Evolutionary conservation across 2,888 invertebrate genomes (phyloP).

Genomic region (Entomobrya multifasciata): DNA sequence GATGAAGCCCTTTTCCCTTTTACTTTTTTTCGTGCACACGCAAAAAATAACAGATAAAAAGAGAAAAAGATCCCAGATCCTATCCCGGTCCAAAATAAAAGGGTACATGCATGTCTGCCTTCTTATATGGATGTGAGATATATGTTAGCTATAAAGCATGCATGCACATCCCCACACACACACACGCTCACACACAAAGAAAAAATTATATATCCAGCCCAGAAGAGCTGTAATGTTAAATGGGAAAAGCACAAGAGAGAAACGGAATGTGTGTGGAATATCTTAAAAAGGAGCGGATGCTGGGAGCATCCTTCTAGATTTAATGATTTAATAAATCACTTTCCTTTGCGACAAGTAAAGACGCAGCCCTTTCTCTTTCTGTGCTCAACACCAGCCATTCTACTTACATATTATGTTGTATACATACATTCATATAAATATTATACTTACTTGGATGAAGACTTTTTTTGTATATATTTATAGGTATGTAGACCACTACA

Average conservation of each 20-base stretch:
- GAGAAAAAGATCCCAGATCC: no score
- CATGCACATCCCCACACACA: not conserved
- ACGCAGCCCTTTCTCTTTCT: constrained; percentile 59
- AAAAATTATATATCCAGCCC: not conserved
- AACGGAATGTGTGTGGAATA: constrained; percentile 73
- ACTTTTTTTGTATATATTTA: constrained; percentile 23
- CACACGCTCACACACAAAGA: not conserved
- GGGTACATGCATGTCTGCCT: no score
- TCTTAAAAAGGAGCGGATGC: constrained; percentile 74
- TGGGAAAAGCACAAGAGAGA: not conserved
- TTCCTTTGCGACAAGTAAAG: constrained; percentile 73
- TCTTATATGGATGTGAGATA: no score
- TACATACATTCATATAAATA: no score
- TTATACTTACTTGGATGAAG: no score
- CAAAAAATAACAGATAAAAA: no score
- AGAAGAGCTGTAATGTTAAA: constrained; percentile 10
- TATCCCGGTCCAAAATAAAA: no score
- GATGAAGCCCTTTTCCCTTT: not conserved
- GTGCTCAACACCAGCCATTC: constrained; percentile 47
- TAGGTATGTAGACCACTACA: not conserved
- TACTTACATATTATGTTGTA: no score
- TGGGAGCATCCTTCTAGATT: constrained; percentile 76
- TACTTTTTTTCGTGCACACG: constrained; percentile 9
- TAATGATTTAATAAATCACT: constrained; percentile 78
- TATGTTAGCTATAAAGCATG: not conserved